Percentiles rank a stretch among this genome's conserved stretches.
phyloP scores from a whole-genome alignment of 2,888 invertebrate species.

The Catocala sponsa region DNA sequence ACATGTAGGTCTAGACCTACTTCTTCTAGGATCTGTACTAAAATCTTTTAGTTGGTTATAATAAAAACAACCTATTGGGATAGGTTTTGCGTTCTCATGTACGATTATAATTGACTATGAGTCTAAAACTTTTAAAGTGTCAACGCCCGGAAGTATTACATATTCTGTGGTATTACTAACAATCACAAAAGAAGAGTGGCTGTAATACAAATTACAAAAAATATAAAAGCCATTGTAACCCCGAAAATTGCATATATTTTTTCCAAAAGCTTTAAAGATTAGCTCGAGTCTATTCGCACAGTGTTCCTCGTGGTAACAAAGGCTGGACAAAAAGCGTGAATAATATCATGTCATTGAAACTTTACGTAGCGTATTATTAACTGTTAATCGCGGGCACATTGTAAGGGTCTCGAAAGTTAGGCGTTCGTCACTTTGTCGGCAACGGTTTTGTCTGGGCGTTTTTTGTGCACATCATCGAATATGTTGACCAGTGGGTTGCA shows the following conservation, averaged over 20 bases:
- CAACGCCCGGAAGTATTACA: no score
- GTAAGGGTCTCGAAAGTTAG: constrained; percentile 62
- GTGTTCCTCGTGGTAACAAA: constrained; percentile 38
- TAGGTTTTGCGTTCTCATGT: no score
- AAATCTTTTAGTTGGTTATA: no score
- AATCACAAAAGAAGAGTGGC: background rate
- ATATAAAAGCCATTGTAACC: background rate
- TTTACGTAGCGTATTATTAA: constrained; percentile 64
- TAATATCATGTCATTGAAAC: constrained; percentile 54
- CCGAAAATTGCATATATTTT: constrained; percentile 18
- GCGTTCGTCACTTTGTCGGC: constrained; percentile 74
- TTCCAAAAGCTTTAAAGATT: constrained; percentile 25
- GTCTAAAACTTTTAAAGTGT: no score
- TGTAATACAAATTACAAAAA: background rate
- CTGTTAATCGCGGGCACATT: constrained; percentile 72
- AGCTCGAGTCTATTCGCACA: constrained; percentile 40
- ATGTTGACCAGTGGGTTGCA: constrained; percentile 65
- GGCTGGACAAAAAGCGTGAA: constrained; percentile 54
- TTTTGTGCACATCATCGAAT: constrained; percentile 70
- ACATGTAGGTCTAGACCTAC: no score
- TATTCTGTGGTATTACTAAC: background rate
- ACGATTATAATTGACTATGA: no score
- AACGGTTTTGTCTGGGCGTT: constrained; percentile 60
- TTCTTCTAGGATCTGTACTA: no score
- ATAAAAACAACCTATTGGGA: no score